Percentiles rank a stretch among this genome's conserved stretches.
phyloP scores from a whole-genome alignment of 2,797 vertebrate species.

The Scarus forsteni region DNA sequence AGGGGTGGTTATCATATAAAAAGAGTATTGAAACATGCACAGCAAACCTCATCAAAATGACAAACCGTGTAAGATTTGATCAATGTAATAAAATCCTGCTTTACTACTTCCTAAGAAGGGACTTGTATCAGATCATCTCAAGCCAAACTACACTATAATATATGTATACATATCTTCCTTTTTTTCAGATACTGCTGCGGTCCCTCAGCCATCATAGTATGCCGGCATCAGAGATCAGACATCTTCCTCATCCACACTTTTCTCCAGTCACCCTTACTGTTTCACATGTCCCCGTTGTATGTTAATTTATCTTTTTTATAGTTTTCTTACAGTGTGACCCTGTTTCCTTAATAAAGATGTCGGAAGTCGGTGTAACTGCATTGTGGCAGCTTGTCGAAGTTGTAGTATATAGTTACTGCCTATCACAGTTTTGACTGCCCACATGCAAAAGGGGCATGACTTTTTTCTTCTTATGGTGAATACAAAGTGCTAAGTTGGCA shows the following conservation, averaged over 20 bases:
- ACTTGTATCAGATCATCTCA: neutral
- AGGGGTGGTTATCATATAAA: no score
- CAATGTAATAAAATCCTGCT: neutral
- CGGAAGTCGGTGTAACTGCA: neutral
- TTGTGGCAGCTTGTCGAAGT: constrained; percentile 8
- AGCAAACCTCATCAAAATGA: no score
- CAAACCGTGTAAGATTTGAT: neutral
- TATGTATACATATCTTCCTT: neutral
- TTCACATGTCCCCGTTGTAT: neutral
- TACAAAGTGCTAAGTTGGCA: constrained; percentile 31
- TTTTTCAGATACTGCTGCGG: constrained; percentile 59
- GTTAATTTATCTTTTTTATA: constrained; percentile 14
- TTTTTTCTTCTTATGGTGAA: constrained; percentile 21
- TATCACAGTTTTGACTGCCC: constrained; percentile 16
- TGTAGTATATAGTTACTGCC: constrained; percentile 22
- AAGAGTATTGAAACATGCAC: no score
- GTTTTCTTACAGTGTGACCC: neutral
- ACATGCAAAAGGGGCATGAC: constrained; percentile 2
- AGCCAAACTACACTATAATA: no score
- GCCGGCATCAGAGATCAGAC: neutral
- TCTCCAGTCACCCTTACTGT: constrained; percentile 14
- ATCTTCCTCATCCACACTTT: constrained; percentile 7
- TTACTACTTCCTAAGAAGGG: neutral
- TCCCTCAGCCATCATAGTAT: constrained; percentile 72
- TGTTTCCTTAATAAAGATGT: constrained; percentile 5